Evolutionary conservation across 2,113 vertebrate species (phyloP), one percentile per base, ranked within the genome.

Genomic region (Paramisgurnus dabryanus): DNA sequence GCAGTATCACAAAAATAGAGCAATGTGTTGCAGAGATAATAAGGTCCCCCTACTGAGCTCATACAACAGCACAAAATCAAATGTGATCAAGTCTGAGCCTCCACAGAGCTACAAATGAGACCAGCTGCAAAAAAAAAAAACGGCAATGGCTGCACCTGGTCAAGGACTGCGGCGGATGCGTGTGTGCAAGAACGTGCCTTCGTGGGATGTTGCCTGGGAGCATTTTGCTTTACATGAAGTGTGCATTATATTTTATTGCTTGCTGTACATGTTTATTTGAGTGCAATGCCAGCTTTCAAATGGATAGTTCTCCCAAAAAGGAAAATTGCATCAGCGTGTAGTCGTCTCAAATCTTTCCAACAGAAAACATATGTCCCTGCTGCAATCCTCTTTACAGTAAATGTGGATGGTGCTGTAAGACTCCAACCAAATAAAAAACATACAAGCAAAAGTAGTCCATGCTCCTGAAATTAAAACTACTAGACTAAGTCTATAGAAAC

Each of bases 21-120:
- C 57, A 67, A 45, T 72, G 49, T 75, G 75, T 72, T 66, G 22
- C 55, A 73, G 61, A 64, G 70, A 79, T 18, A 43, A n/a, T 69
- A 71, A 53, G 18, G 22, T 78, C 65, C 47, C 61, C 58, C 53
- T 18, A 13, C 68, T 64, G 43, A 64, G 45, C 67, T 60, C 60
- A 72, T 41, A 49, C 40, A 71, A 65, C 39, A 49, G 15, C 63
- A 77, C n/a, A 49, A 15, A 82, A 27, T 78, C 18, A 72, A 72
- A 78, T 68, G 73, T 69, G 66, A 77, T 41, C 47, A 27, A 45
- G 10, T 67, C 34, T n/a, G 17, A 58, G 43, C 15, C 73, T 76
- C 55, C 40, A 45, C 55, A 27, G 71, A 49, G 13, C 72, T 45
- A 63, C 41, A 63, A 75, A 61, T 47, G 7, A 63, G 27, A 39